Conservation (phyloP, 2,113 vertebrate species). For the Ciconia maguari region DNA sequence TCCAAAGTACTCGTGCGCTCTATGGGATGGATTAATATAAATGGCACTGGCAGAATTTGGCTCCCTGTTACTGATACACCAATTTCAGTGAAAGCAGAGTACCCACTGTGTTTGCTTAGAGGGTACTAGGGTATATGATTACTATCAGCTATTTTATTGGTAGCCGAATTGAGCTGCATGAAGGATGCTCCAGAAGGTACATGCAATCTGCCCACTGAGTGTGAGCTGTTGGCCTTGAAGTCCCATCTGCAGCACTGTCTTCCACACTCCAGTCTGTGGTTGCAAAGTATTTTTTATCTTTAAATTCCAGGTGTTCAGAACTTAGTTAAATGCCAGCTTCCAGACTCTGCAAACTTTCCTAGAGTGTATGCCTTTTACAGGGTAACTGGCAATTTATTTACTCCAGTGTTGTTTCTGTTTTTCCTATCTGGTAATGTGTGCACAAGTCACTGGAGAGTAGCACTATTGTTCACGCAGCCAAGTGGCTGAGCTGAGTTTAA, state of each 20-base stretch:
- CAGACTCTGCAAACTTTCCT: neutral
- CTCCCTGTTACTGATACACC: neutral
- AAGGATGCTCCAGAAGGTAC: neutral
- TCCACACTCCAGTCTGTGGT: neutral
- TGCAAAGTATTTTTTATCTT: neutral
- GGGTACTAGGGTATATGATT: neutral
- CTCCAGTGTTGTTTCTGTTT: neutral
- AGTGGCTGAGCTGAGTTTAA: neutral
- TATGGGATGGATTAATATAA: neutral
- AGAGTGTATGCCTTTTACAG: neutral
- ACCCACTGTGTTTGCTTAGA: neutral
- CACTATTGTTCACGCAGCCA: neutral
- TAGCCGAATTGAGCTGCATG: neutral
- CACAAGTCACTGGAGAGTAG: neutral
- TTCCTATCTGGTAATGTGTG: neutral
- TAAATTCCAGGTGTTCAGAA: neutral
- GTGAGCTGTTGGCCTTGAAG: neutral
- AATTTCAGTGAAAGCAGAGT: neutral
- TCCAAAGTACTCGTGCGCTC: accelerated
- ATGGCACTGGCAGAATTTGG: neutral
- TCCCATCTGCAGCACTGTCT: neutral
- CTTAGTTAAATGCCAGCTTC: neutral
- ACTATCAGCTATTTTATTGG: neutral
- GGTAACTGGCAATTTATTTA: neutral
- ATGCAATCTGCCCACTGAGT: neutral